Conservation (phyloP, 2,113 vertebrate genomes). For the Xenopus borealis region DNA sequence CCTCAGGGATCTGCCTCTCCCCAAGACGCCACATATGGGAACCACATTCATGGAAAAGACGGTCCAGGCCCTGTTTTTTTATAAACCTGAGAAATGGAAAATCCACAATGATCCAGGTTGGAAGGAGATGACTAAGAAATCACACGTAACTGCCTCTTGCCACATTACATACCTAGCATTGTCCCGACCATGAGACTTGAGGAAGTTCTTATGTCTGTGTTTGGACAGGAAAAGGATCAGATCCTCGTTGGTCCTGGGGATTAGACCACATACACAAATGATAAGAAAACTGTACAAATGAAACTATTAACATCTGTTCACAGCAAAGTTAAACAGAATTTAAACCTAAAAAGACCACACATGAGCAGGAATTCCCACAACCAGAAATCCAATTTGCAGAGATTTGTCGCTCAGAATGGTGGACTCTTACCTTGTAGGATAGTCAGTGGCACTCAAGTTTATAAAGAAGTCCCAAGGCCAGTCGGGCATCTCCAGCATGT, state of each 20-base stretch:
- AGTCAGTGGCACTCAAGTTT: slow-evolving; percentile 95
- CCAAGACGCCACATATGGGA: slow-evolving; percentile 98
- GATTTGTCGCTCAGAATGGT: too few relatives aligned
- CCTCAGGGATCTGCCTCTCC: slow-evolving; percentile 84
- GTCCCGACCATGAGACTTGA: slow-evolving; percentile 95
- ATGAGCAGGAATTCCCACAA: too few relatives aligned
- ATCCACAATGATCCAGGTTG: accelerated
- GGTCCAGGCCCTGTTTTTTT: slow-evolving; percentile 95
- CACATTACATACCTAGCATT: slow-evolving; percentile 76
- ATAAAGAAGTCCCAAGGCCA: slow-evolving; percentile 98
- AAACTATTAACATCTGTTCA: too few relatives aligned
- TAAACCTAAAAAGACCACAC: too few relatives aligned
- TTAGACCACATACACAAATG: not conserved
- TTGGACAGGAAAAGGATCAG: slow-evolving; percentile 89
- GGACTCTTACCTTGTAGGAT: slow-evolving; percentile 82
- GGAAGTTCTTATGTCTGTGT: slow-evolving; percentile 92
- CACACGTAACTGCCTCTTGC: not conserved
- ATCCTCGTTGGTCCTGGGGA: slow-evolving; percentile 87
- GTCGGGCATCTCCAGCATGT: slow-evolving; percentile 83
- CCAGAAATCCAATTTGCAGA: too few relatives aligned
- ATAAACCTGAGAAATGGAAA: slow-evolving; percentile 79
- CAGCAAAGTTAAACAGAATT: too few relatives aligned
- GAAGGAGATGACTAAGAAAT: too few relatives aligned
- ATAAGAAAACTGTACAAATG: too few relatives aligned
- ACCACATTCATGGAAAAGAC: slow-evolving; percentile 94